Evolutionary conservation across 2,797 vertebrate species (phyloP).

Genomic region (Onychomys torridus): DNA sequence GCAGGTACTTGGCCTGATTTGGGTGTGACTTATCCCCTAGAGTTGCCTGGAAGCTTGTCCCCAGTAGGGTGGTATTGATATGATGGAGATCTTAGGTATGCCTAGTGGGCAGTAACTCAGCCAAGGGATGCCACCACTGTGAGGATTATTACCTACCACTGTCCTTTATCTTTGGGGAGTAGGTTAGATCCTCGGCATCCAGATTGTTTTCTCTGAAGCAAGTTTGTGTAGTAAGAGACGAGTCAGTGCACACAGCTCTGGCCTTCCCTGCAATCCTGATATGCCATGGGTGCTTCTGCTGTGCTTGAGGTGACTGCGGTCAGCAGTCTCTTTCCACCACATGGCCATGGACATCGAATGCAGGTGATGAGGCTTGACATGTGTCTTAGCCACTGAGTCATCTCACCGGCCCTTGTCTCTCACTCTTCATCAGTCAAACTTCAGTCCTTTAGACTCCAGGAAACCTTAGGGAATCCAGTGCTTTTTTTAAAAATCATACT

Average conservation of each 20-base stretch:
- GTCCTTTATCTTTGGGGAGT: background rate
- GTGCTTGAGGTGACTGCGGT: no score
- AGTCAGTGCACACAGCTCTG: accelerated
- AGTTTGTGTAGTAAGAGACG: background rate
- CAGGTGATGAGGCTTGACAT: background rate
- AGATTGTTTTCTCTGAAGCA: background rate
- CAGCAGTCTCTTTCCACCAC: background rate
- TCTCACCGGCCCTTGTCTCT: background rate
- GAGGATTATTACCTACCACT: background rate
- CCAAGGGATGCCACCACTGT: no score
- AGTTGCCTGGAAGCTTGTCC: background rate
- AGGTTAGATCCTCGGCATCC: no score
- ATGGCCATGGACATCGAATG: background rate
- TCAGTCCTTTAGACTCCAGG: background rate
- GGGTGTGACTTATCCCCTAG: background rate
- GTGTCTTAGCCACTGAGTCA: background rate
- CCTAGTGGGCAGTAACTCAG: background rate
- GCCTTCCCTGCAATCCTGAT: background rate
- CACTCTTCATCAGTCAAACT: background rate
- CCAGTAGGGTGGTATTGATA: background rate
- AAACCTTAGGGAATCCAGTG: background rate
- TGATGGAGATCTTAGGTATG: background rate
- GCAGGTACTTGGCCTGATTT: background rate
- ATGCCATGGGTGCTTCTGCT: no score
- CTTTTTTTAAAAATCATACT: background rate